Evolutionary conservation across 2,113 vertebrate species (phyloP).

Genomic region (Stomatorhinus ivindoensis): DNA sequence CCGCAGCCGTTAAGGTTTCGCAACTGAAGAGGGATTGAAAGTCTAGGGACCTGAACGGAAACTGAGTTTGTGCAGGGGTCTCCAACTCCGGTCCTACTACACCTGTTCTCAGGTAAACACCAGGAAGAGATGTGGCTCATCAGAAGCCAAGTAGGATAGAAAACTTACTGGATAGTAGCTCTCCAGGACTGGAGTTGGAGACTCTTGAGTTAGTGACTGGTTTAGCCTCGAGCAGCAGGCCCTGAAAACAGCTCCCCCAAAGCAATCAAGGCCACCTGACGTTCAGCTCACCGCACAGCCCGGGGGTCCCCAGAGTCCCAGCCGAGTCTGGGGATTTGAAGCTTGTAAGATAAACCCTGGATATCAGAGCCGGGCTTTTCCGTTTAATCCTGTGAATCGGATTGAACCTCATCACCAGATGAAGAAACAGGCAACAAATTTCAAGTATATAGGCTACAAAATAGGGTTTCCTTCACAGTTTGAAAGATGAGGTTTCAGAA

Average conservation of each 20-base stretch:
- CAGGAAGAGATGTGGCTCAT: too few relatives aligned
- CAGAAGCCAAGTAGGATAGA: too few relatives aligned
- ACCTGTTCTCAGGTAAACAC: too few relatives aligned
- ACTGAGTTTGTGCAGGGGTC: too few relatives aligned
- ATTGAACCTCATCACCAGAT: not conserved
- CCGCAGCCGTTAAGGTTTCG: not conserved
- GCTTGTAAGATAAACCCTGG: not conserved
- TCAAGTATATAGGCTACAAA: not conserved
- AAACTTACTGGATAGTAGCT: too few relatives aligned
- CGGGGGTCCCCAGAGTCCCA: not conserved
- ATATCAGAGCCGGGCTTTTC: not conserved
- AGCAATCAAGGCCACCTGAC: not conserved
- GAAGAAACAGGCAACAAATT: not conserved
- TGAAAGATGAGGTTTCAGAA: not conserved
- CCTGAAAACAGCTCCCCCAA: not conserved
- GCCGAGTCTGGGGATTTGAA: not conserved
- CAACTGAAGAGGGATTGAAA: not conserved
- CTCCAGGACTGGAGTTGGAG: too few relatives aligned
- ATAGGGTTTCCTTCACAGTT: not conserved
- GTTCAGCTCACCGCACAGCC: not conserved
- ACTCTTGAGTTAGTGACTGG: not conserved
- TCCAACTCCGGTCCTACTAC: too few relatives aligned
- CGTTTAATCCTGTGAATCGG: not conserved
- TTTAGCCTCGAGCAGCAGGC: not conserved
- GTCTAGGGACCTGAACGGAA: not conserved